phyloP scores from a whole-genome alignment of 1,140 invertebrate species.

The Drosophila ambigua region DNA sequence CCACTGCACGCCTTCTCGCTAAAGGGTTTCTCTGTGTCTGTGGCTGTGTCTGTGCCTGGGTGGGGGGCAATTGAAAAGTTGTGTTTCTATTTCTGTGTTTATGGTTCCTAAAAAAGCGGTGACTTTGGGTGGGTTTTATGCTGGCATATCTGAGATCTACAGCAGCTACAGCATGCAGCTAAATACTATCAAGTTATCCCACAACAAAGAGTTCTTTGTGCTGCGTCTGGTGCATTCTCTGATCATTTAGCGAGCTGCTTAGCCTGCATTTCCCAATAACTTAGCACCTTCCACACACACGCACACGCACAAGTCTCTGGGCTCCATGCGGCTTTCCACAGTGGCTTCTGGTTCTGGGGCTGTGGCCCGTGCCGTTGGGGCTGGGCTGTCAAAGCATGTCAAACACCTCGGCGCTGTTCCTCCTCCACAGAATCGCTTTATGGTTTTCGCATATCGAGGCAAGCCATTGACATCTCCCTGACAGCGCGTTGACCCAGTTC shows the following conservation, averaged over 20 bases:
- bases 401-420: constrained; percentile 50
- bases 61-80: constrained; percentile 23
- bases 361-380: constrained; percentile 38
- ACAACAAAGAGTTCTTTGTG: background rate
- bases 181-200: background rate
- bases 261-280: constrained; percentile 9
- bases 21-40: constrained; percentile 13
- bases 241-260: constrained; percentile 18
- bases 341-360: constrained; percentile 36
- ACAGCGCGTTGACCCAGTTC: constrained; percentile 69
- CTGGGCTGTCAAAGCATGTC: constrained; percentile 66
- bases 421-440: constrained; percentile 56
- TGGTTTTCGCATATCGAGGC: constrained; percentile 30
- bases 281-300: constrained; percentile 43
- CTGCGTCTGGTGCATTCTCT: background rate
- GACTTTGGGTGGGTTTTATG: too few relatives aligned
- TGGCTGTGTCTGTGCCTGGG: background rate
- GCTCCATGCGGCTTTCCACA: background rate
- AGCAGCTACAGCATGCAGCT: too few relatives aligned
- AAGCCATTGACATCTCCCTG: constrained; percentile 57
- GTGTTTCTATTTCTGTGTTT: constrained; percentile 20
- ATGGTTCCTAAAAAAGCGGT: background rate
- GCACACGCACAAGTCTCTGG: constrained; percentile 29
- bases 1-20: constrained; percentile 49
- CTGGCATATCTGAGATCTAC: too few relatives aligned